phyloP scores from a whole-genome alignment of 2,888 invertebrate genomes.

The Eupithecia insigniata region DNA sequence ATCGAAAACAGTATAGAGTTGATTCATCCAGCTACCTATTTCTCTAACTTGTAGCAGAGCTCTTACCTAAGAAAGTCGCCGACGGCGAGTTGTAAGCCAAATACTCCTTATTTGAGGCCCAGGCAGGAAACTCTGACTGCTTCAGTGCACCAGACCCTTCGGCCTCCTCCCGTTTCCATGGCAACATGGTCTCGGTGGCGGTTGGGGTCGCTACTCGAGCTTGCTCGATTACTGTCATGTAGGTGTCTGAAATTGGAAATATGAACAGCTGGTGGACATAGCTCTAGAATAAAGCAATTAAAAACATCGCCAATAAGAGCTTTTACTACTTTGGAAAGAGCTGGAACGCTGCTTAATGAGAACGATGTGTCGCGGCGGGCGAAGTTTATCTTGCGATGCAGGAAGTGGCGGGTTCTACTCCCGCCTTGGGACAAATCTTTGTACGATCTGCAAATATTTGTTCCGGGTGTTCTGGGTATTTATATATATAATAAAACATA shows the following conservation, averaged over 20 bases:
- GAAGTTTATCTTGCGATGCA: too few species aligned
- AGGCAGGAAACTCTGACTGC: slow-evolving; percentile 96
- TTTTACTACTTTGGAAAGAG: not conserved
- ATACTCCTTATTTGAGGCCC: slow-evolving; percentile 98
- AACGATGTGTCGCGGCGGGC: too few species aligned
- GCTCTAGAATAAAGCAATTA: not conserved
- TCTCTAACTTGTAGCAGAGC: not conserved
- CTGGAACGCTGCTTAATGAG: not conserved
- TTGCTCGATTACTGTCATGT: slow-evolving; percentile 85
- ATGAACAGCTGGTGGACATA: not conserved
- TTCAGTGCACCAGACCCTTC: slow-evolving; percentile 87
- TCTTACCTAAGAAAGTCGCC: slow-evolving; percentile 93
- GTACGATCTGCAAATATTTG: too few species aligned
- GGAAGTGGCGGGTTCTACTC: too few species aligned
- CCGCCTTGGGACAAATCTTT: too few species aligned
- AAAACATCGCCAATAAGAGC: too few species aligned
- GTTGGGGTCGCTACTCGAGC: slow-evolving; percentile 93
- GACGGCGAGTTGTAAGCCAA: slow-evolving; percentile 95
- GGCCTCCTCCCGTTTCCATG: slow-evolving; percentile 95
- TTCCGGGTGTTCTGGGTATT: too few species aligned
- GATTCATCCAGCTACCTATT: not conserved
- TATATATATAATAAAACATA: too few species aligned
- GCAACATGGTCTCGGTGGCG: slow-evolving; percentile 94
- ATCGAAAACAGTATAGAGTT: not conserved
- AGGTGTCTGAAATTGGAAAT: slow-evolving; percentile 60